A percentile compares a stretch with the other conserved stretches of the same genome.
Evolutionary conservation across 2,888 invertebrate species (phyloP).

Genomic region (Kryphioiulus occultus): DNA sequence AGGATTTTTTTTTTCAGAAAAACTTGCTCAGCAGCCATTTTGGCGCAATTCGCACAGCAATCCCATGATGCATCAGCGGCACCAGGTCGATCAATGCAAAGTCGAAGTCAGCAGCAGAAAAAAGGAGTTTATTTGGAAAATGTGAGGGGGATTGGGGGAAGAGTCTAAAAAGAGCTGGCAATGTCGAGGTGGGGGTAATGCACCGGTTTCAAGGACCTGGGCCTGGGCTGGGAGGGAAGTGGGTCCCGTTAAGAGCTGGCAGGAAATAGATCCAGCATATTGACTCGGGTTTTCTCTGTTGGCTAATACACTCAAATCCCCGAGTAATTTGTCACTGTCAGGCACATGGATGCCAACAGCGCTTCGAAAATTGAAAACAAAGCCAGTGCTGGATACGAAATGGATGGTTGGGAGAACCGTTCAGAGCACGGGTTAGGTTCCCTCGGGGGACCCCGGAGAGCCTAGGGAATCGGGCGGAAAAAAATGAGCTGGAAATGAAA

Average conservation of each 20-base stretch:
- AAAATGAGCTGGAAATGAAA: background rate
- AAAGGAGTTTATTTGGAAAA: slow-evolving; percentile 7
- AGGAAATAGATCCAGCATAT: slow-evolving; percentile 50
- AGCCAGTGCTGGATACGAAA: slow-evolving; percentile 42
- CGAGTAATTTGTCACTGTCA: slow-evolving; percentile 55
- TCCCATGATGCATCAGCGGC: background rate
- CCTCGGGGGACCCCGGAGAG: slow-evolving; percentile 41
- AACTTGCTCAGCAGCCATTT: background rate
- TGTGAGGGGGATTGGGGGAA: background rate
- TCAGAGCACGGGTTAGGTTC: slow-evolving; percentile 44
- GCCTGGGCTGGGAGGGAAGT: slow-evolving; percentile 2
- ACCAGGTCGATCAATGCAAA: slow-evolving; percentile 32
- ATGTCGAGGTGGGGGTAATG: slow-evolving; percentile 36
- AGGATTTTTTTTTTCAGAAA: no score
- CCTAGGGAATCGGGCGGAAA: background rate
- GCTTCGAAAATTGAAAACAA: slow-evolving; percentile 55
- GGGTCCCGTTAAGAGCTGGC: slow-evolving; percentile 46
- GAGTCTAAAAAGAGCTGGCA: slow-evolving; percentile 32
- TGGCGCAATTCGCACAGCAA: background rate
- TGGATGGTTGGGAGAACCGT: slow-evolving; percentile 39
- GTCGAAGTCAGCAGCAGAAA: slow-evolving; percentile 33
- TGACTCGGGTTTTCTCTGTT: slow-evolving; percentile 50
- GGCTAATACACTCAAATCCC: slow-evolving; percentile 55
- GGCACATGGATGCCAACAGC: slow-evolving; percentile 51
- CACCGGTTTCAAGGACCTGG: slow-evolving; percentile 39